Conservation (phyloP, 2,888 invertebrate genomes). For the Drosophila kuntzei region DNA sequence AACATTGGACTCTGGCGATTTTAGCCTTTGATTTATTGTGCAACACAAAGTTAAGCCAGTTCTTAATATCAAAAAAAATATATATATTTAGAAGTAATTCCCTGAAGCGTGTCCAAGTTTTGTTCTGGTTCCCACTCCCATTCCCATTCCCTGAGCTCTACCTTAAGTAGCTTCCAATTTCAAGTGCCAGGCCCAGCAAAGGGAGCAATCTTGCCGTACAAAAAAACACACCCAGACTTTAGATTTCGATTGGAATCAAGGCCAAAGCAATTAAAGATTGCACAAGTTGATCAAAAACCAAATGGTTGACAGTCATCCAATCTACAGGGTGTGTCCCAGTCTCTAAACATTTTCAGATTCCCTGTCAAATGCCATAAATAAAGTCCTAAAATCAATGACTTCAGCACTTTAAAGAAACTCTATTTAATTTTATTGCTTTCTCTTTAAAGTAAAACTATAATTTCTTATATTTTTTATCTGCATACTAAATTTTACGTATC, state of each 20-base stretch:
- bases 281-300: slow-evolving; percentile 35
- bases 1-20: slow-evolving; percentile 53
- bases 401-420: neutral
- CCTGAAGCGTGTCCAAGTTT: slow-evolving; percentile 68
- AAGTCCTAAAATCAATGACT: neutral
- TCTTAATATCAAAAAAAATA: slow-evolving; percentile 33
- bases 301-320: slow-evolving; percentile 10
- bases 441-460: too few species aligned
- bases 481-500: neutral
- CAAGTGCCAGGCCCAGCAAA: slow-evolving; percentile 46
- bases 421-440: too few species aligned
- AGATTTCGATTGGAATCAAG: slow-evolving; percentile 46
- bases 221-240: slow-evolving; percentile 4
- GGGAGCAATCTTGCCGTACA: slow-evolving; percentile 33
- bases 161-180: slow-evolving; percentile 59
- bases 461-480: neutral
- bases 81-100: slow-evolving; percentile 47
- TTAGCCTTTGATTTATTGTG: slow-evolving; percentile 72
- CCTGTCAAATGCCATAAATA: neutral
- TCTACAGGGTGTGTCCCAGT: slow-evolving; percentile 24
- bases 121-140: slow-evolving; percentile 15
- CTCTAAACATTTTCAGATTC: neutral
- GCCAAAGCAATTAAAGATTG: slow-evolving; percentile 62
- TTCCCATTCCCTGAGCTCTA: slow-evolving; percentile 3
- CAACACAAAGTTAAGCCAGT: slow-evolving; percentile 48